Evolutionary conservation across 2,797 vertebrate genomes (phyloP), one percentile per base, ranked within the genome.

Genomic region (Sebastiscus albofasciatus): DNA sequence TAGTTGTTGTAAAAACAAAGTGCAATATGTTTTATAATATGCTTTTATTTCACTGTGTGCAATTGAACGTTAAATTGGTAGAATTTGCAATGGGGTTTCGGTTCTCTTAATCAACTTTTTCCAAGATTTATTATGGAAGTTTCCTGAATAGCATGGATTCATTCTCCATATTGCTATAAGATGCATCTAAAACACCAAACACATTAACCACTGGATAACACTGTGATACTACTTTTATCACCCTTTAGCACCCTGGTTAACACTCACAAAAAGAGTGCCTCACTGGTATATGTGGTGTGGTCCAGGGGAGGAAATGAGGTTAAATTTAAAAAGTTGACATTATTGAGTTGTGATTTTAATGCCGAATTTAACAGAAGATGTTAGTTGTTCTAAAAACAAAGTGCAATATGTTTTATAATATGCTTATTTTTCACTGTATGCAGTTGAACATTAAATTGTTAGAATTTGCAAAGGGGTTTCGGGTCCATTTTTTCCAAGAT

Each of bases 1-100:
- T 1, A 8, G 1, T 5, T 36, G 2, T 14, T 4, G 0, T 0
- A 16, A 18, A 6, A 49, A 4, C 3, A 31, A 2, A 0, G 4
- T 31, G 7, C 1, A 1, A 0, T 1, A 0, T 9, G 1, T 64
- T 70, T 49, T 20, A 3, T n/a, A 1, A 1, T 1, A 0, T 1
- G n/a, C 36, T 55, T 4, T 5, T 6, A 26, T 11, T 1, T 7
- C 4, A 2, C 11, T 36, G 39, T 18, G 4, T 2, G 16, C 5
- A 2, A 26, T 10, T 6, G 3, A 18, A 24, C 2, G 5, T 31
- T 27, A 1, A 60, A 77, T 39, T 12, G 1, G 4, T 0, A 6
- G 2, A 59, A 10, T 71, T 82, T 68, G 56, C 16, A 4, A 31
- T 26, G 42, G 65, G 2, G n/a, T 1, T 71, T 65, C 24, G 7